Percentiles rank a stretch among this genome's conserved stretches.
These are phyloP conservation scores for Bos taurus DNA, from an alignment of 2,113 vertebrate genomes.

Conservation along the genomic window DNA sequence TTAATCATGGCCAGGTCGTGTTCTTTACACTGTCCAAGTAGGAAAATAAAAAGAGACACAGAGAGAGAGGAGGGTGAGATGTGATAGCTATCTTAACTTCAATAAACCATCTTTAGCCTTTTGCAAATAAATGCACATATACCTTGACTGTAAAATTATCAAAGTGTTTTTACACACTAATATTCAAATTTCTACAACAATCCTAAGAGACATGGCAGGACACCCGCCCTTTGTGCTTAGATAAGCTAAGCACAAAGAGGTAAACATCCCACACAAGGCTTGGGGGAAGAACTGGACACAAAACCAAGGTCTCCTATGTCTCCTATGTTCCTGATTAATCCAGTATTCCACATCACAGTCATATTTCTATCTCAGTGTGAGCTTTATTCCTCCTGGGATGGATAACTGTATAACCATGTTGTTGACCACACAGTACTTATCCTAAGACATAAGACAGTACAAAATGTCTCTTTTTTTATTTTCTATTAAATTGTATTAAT, in stretches of 20 bases:
- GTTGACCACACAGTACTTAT: background rate
- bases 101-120: background rate
- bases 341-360: background rate
- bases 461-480: background rate
- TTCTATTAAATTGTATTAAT: background rate
- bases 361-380: background rate
- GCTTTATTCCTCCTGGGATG: background rate
- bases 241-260: background rate
- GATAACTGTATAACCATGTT: background rate
- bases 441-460: background rate
- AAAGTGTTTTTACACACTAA: background rate
- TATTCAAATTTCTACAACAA: background rate
- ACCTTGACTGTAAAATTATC: background rate
- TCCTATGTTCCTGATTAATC: background rate
- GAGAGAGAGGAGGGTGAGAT: background rate
- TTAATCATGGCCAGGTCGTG: constrained; percentile 92
- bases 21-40: constrained; percentile 89
- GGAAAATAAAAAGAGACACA: background rate
- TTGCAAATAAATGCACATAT: background rate
- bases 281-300: background rate
- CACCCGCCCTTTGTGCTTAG: background rate
- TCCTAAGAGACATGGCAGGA: background rate
- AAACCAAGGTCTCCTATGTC: background rate
- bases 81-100: background rate
- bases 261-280: no score